Base-by-base conservation (phyloP, 2,113 vertebrate species). In the Ahaetulla prasina region DNA sequence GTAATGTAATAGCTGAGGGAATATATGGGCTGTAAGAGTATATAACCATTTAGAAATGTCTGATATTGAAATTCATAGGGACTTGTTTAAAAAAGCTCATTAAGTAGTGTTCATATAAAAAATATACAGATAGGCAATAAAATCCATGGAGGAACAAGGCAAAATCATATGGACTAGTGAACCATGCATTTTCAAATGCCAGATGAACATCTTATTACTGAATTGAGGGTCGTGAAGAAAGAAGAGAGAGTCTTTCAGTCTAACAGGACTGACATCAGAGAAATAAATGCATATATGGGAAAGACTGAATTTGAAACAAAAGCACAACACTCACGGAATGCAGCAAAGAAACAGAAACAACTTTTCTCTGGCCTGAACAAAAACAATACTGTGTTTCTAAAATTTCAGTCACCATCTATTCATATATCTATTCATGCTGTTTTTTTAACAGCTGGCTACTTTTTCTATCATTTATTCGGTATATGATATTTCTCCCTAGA, bases 61-160 rank as follows among this genome's bases (percentile, higher is more conserved):
- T 92, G 52, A 91, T 3, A 52, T 92, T 95, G 94, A 94, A 91
- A 18, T 25, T 87, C 25, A 74, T 16, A 91, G 91, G 90, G 1
- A 39, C 11, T 68, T 93, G 30, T 93, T 80, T 7, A 18, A 89
- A 90, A 91, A 91, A 93, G 74, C 16, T 55, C 8, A 39, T 60
- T 45, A 84, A 93, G 88, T 93, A 90, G 0, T 25, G 85, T 93
- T 94, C 84, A 89, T 22, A 91, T 47, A 92, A 80, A 47, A 2
- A 47, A 43, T 49, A 1, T 0, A 57, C 2, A 45, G 22, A 91
- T 20, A 85, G 89, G 1, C 57, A 93, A 92, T 35, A 35, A 1
- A 3, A 27, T 85, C 90, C 53, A 93, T 91, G 43, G 94, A 90
- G 93, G 14, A 91, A 0, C 12, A 52, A 16, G 52, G 90, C 43